A percentile compares a stretch with the other conserved stretches of the same genome.
phyloP scores from a whole-genome alignment of 2,888 invertebrate genomes.

The Tortrix viridana region DNA sequence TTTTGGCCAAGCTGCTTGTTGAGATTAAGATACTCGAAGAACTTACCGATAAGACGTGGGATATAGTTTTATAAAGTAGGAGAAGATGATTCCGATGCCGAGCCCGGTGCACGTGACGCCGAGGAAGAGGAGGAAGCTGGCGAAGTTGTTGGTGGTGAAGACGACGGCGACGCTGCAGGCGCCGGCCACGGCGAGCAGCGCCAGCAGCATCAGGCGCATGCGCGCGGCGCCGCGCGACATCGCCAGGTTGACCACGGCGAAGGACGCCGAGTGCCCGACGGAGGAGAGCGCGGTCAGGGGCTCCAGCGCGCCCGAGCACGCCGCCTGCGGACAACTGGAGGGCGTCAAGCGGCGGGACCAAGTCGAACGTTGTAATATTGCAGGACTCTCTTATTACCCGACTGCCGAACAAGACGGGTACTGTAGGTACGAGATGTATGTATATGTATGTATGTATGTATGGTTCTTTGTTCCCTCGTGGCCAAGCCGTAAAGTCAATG shows the following conservation, averaged over 20 bases:
- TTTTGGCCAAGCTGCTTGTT: too few species aligned
- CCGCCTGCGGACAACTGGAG: conserved; percentile 10
- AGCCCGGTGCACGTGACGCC: conserved; percentile 28
- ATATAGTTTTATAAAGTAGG: conserved; percentile 42
- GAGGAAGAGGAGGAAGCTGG: conserved; percentile 47
- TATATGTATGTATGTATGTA: too few species aligned
- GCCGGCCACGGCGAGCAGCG: conserved; percentile 45
- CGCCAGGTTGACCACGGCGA: conserved; percentile 48
- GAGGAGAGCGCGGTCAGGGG: conserved; percentile 19
- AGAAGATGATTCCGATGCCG: conserved; percentile 38
- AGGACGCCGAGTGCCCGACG: conserved; percentile 36
- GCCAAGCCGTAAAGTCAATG: too few species aligned
- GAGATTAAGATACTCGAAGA: background rate
- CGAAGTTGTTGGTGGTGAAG: conserved; percentile 45
- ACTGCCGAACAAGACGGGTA: too few species aligned
- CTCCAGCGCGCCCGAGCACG: conserved; percentile 31
- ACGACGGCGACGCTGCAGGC: conserved; percentile 47
- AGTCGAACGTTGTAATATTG: too few species aligned
- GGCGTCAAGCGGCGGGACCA: too few species aligned
- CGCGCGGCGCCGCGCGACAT: conserved; percentile 50
- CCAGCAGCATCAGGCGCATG: conserved; percentile 50
- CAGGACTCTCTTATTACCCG: too few species aligned
- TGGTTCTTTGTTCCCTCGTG: too few species aligned
- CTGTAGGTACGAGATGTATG: too few species aligned
- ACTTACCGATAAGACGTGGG: conserved; percentile 44